phyloP scores from a whole-genome alignment of 2,888 invertebrate genomes.

The Nasonovia ribisnigri region DNA sequence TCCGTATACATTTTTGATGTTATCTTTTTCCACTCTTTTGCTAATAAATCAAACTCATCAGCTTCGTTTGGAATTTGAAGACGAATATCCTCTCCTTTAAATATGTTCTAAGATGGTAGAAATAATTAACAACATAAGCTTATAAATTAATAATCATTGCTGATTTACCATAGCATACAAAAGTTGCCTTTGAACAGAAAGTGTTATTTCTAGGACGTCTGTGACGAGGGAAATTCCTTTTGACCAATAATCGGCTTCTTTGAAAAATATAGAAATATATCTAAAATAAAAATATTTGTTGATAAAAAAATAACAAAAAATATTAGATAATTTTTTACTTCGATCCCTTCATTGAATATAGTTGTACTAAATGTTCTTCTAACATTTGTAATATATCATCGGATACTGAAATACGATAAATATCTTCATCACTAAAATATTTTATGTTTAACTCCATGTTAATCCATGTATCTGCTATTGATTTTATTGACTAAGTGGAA shows the following conservation, averaged over 20 bases:
- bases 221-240: slow-evolving; percentile 83
- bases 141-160: not conserved
- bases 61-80: slow-evolving; percentile 85
- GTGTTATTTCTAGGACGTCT: slow-evolving; percentile 83
- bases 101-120: slow-evolving; percentile 77
- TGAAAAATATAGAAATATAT: slow-evolving; percentile 87
- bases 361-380: slow-evolving; percentile 87
- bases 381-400: slow-evolving; percentile 85
- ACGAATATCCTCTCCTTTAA: slow-evolving; percentile 87
- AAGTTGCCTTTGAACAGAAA: slow-evolving; percentile 88
- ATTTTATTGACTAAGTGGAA: slow-evolving; percentile 22
- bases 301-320: not conserved
- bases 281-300: slow-evolving; percentile 56
- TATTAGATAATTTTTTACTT: slow-evolving; percentile 69
- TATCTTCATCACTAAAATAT: slow-evolving; percentile 76
- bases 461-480: slow-evolving; percentile 41
- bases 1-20: not conserved
- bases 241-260: slow-evolving; percentile 89
- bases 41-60: slow-evolving; percentile 68
- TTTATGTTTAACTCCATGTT: slow-evolving; percentile 71
- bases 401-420: slow-evolving; percentile 80
- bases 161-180: slow-evolving; percentile 79
- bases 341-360: slow-evolving; percentile 90
- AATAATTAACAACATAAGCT: not conserved
- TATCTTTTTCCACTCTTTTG: slow-evolving; percentile 73